Percentiles rank a stretch among this genome's conserved stretches.
Evolutionary conservation across 2,888 invertebrate species (phyloP).

Genomic region (Heteromyza rotundicornis): DNA sequence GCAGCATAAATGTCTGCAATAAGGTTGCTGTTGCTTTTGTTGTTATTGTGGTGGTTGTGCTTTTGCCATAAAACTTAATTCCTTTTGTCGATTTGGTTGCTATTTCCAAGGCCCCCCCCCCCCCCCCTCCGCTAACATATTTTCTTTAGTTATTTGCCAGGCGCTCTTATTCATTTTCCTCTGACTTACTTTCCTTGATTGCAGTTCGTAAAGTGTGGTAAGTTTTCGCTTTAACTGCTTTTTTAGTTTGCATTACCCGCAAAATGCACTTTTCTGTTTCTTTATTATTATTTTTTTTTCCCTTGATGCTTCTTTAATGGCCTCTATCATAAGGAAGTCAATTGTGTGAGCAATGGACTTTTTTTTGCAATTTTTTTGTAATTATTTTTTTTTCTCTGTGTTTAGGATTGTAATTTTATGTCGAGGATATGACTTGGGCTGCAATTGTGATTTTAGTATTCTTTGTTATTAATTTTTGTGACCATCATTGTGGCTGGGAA

Average conservation of each 20-base stretch:
- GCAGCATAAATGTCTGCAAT: not conserved
- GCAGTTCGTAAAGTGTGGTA: slow-evolving; percentile 47
- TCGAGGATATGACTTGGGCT: no score
- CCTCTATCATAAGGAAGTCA: not conserved
- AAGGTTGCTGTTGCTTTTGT: not conserved
- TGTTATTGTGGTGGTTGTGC: not conserved
- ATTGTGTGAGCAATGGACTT: slow-evolving; percentile 20
- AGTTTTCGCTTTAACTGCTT: slow-evolving; percentile 18
- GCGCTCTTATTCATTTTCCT: slow-evolving; percentile 16
- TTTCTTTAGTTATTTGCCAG: slow-evolving; percentile 10
- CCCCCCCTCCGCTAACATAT: slow-evolving; percentile 7
- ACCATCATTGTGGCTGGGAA: no score
- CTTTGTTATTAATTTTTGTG: no score
- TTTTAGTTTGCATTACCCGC: not conserved
- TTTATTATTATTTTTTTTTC: no score
- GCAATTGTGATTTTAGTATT: no score
- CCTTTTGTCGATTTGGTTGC: slow-evolving; percentile 42
- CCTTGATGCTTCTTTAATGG: not conserved
- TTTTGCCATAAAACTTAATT: slow-evolving; percentile 45
- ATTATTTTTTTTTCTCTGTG: not conserved
- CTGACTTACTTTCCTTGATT: slow-evolving; percentile 47
- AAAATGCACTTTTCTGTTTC: not conserved
- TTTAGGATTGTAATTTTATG: no score
- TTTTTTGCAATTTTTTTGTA: slow-evolving; percentile 10
- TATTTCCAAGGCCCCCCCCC: slow-evolving; percentile 21